A percentile compares a stretch with the other conserved stretches of the same genome.
Conservation (phyloP, 1,140 invertebrate species). For the Heliothis subflexa region DNA sequence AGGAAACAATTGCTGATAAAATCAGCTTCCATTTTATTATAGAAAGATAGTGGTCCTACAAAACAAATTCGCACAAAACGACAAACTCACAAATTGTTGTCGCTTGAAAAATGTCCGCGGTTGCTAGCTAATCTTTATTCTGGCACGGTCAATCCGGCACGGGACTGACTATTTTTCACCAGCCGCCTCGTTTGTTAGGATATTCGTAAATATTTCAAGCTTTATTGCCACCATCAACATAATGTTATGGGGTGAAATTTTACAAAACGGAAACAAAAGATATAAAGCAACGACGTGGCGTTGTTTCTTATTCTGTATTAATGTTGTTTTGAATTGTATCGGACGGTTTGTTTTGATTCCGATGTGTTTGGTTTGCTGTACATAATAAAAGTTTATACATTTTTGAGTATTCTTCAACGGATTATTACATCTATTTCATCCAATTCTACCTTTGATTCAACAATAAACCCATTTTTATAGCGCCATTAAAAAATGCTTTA, state of each 20-base stretch:
- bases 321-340: slow-evolving; percentile 69
- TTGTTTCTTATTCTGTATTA: slow-evolving; percentile 69
- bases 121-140: slow-evolving; percentile 68
- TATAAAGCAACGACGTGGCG: slow-evolving; percentile 75
- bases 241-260: slow-evolving; percentile 84
- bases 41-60: not conserved
- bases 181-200: slow-evolving; percentile 76
- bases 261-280: slow-evolving; percentile 84
- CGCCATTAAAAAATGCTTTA: too few relatives aligned
- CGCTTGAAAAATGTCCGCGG: slow-evolving; percentile 62
- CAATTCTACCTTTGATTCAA: too few relatives aligned
- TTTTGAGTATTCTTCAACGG: not conserved
- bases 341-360: slow-evolving; percentile 39
- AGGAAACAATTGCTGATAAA: not conserved
- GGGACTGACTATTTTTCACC: slow-evolving; percentile 79
- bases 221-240: slow-evolving; percentile 84
- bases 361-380: not conserved
- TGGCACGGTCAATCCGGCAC: slow-evolving; percentile 76
- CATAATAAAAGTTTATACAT: not conserved
- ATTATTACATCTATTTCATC: too few relatives aligned
- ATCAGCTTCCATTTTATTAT: not conserved
- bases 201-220: slow-evolving; percentile 85
- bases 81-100: slow-evolving; percentile 56
- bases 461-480: too few relatives aligned
- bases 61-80: slow-evolving; percentile 30